Percentiles rank a stretch among this genome's conserved stretches.
Evolutionary conservation across 2,797 vertebrate species (phyloP).

Genomic region (Microchirus variegatus): DNA sequence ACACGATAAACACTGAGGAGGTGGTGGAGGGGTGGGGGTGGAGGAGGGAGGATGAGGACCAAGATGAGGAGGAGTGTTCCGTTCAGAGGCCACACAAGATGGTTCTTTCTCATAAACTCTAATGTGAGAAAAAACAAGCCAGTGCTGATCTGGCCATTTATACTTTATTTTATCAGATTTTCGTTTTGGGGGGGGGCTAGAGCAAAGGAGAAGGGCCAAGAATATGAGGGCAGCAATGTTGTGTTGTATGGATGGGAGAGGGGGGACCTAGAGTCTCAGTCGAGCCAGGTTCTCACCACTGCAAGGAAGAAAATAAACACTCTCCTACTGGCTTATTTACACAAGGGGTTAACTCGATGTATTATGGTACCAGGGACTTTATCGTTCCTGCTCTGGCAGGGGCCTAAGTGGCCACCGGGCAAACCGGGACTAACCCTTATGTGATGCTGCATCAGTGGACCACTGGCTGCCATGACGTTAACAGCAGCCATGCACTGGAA

Average conservation of each 20-base stretch:
- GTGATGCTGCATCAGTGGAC: not conserved
- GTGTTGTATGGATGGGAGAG: slow-evolving; percentile 66
- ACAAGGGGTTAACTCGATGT: slow-evolving; percentile 74
- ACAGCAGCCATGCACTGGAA: too few relatives aligned
- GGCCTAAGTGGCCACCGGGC: not conserved
- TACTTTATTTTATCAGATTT: slow-evolving; percentile 73
- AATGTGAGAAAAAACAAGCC: slow-evolving; percentile 79
- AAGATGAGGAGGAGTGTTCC: slow-evolving; percentile 60
- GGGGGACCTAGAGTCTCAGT: slow-evolving; percentile 62
- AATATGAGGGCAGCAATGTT: slow-evolving; percentile 69
- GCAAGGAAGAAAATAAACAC: slow-evolving; percentile 77
- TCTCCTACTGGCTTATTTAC: slow-evolving; percentile 74
- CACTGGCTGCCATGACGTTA: too few relatives aligned
- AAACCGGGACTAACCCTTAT: not conserved
- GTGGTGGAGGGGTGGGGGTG: slow-evolving; percentile 12
- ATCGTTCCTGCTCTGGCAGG: slow-evolving; percentile 16
- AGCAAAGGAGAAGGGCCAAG: slow-evolving; percentile 23
- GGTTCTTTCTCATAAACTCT: slow-evolving; percentile 81
- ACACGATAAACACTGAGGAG: slow-evolving; percentile 71
- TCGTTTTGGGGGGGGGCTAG: slow-evolving; percentile 46
- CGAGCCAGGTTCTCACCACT: slow-evolving; percentile 70
- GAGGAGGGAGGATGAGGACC: slow-evolving; percentile 48
- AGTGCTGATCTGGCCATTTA: slow-evolving; percentile 70
- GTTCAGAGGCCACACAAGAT: slow-evolving; percentile 84
- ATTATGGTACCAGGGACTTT: slow-evolving; percentile 65